Evolutionary conservation across 2,113 vertebrate genomes (phyloP).

Genomic region (Paradoxurus hermaphroditus): DNA sequence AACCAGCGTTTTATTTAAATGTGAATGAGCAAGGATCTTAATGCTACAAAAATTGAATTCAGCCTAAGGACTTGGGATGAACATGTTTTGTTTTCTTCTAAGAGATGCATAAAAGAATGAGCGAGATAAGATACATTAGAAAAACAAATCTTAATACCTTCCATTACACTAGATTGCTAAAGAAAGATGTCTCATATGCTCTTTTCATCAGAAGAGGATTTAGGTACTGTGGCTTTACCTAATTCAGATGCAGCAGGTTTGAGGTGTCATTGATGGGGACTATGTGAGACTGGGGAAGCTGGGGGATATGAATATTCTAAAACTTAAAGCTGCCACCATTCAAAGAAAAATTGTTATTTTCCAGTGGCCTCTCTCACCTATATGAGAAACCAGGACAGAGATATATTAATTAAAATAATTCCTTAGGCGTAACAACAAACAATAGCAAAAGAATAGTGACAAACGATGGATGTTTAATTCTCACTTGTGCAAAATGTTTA

Average conservation of each 20-base stretch:
- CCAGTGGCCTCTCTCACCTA: not conserved
- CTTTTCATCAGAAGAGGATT: not conserved
- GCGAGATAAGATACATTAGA: not conserved
- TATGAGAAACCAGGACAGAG: not conserved
- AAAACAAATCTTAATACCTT: not conserved
- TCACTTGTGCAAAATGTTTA: not conserved
- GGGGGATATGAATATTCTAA: not conserved
- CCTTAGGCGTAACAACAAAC: not conserved
- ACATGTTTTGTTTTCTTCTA: constrained; percentile 5
- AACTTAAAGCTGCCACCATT: not conserved
- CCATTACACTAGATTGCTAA: not conserved
- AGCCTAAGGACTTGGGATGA: not conserved
- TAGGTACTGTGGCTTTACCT: not conserved
- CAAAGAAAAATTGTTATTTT: not conserved
- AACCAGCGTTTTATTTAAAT: constrained; percentile 50
- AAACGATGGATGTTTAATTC: not conserved
- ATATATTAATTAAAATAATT: not conserved
- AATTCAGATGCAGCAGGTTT: not conserved
- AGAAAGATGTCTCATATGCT: not conserved
- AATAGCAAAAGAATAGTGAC: not conserved
- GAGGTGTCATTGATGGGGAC: not conserved
- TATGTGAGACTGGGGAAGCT: not conserved
- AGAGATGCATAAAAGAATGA: not conserved
- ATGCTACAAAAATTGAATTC: not conserved
- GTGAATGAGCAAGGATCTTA: not conserved